Base-by-base conservation (phyloP, 1,140 invertebrate genomes). In the Phenacoccus solenopsis region DNA sequence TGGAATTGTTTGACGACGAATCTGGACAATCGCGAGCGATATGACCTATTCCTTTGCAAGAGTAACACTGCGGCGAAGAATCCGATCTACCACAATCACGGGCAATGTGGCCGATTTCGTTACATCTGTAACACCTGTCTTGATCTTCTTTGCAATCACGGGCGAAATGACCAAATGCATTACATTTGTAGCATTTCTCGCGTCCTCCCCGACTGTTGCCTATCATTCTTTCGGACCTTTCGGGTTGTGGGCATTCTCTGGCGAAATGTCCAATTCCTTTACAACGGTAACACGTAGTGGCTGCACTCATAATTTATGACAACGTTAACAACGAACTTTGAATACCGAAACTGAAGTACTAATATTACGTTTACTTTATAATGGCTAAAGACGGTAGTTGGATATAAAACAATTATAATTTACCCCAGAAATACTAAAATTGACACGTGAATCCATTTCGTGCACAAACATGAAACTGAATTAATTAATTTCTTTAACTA, bases 131-230 rank as follows among this genome's bases (percentile, higher is more conserved):
- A 71, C 71, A 71, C 21, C 71, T 71, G 28, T 71, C 71, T 30
- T 71, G 68, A 81, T 74, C 87, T 78, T 93, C 90, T 78, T 90
- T 90, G 83, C 93, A 96, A 75, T 94, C 91, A 73, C 93, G 86
- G 74, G 93, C 93, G 79, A 94, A 94, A 80, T 96, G 93, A 57
- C 93, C 94, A 77, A 88, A 87, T 79, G 90, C 85, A 81, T 96
- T 96, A 82, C 94, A 98, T 82, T 94, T 96, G 86, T 91, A 96
- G 82, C 94, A 96, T 82, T 91, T 91, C 91, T 89, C 73, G 87
- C 85, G 38, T 82, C 57, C 49, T 68, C 49, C 69, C 67, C 69
- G 28, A 56, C 57, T 71, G 21, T 28, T 27, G 22, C 25, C 25
- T 5, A n/a, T 5, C 16, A 16, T 25, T 28, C 28, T 69, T 13